These are phyloP conservation scores for Tenthredo distinguenda DNA, from an alignment of 2,888 invertebrate genomes.

Conservation along the genomic window DNA sequence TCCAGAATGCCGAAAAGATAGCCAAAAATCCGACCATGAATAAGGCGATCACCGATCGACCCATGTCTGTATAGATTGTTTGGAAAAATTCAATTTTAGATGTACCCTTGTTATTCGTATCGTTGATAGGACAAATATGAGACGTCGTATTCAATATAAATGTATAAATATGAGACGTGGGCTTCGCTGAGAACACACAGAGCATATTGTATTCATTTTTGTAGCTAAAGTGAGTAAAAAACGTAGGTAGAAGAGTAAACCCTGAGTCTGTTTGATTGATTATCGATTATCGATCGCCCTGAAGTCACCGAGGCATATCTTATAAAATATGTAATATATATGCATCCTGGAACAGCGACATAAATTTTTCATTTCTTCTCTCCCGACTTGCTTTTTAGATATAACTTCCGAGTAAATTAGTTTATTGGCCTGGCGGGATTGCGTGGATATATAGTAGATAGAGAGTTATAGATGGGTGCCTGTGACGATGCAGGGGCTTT, in stretches of 20 bases:
- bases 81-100: slow-evolving; percentile 51
- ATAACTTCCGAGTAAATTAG: neutral
- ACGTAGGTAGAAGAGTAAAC: neutral
- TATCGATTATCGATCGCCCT: slow-evolving; percentile 17
- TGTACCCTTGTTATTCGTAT: neutral
- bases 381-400: neutral
- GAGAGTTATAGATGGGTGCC: too few species aligned
- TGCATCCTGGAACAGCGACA: neutral
- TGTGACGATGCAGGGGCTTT: neutral
- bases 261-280: neutral
- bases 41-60: slow-evolving; percentile 94
- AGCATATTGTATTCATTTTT: neutral
- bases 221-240: neutral
- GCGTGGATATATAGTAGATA: neutral
- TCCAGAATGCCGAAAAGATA: slow-evolving; percentile 96
- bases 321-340: neutral
- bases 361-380: neutral
- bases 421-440: neutral
- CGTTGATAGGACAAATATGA: neutral
- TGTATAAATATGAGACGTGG: neutral
- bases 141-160: neutral
- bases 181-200: neutral
- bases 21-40: slow-evolving; percentile 96
- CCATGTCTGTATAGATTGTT: slow-evolving; percentile 83
- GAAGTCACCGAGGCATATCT: neutral